Conservation (phyloP, 2,888 invertebrate species). For the Ichneumoninae sp. region DNA sequence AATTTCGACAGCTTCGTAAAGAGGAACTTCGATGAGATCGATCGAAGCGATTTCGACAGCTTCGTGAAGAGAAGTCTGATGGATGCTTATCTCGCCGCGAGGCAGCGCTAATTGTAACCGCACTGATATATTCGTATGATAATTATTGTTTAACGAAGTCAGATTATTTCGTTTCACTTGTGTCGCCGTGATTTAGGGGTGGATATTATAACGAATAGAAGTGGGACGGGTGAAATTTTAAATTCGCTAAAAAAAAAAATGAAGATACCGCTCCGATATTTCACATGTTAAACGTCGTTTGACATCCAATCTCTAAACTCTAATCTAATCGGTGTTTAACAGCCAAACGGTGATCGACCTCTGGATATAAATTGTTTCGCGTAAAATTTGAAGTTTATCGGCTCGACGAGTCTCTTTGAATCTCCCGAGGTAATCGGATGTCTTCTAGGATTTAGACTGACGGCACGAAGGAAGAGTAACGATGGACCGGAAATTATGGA, state of each 20-base stretch:
- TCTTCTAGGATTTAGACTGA: not conserved
- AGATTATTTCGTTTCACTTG: not conserved
- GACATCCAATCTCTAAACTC: not conserved
- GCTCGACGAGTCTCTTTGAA: not conserved
- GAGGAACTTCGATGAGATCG: constrained; percentile 85
- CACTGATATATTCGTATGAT: constrained; percentile 2
- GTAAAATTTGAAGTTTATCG: constrained; percentile 10
- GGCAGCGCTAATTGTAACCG: constrained; percentile 57
- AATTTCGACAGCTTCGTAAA: constrained; percentile 87
- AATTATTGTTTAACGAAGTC: constrained; percentile 7
- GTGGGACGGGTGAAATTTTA: constrained; percentile 16
- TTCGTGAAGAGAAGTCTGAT: constrained; percentile 83
- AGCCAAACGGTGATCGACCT: not conserved
- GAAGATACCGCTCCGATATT: constrained; percentile 59
- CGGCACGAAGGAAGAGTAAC: not conserved
- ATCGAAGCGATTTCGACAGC: constrained; percentile 83
- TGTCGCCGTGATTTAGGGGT: not conserved
- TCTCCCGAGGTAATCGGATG: constrained; percentile 5
- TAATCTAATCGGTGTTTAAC: not conserved
- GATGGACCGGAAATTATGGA: constrained; percentile 4
- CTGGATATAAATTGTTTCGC: constrained; percentile 40
- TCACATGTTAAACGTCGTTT: constrained; percentile 51
- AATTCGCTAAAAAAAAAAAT: not conserved
- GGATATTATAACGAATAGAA: constrained; percentile 9
- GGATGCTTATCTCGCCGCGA: constrained; percentile 59